Conservation (phyloP, 2,888 invertebrate species). For the Ctena decussata region DNA sequence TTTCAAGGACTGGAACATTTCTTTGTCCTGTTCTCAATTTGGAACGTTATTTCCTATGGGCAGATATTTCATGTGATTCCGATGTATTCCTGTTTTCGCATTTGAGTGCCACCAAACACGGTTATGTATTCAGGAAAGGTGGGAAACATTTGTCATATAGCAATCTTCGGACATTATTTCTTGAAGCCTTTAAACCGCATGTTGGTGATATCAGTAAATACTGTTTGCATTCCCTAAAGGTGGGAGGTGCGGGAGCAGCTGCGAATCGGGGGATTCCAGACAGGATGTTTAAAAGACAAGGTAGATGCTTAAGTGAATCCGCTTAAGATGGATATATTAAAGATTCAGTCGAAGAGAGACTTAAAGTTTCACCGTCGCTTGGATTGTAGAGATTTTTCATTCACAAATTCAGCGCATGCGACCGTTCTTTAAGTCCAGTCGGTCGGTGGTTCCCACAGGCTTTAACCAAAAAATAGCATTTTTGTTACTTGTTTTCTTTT, state of each 20-base stretch:
- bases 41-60: constrained; percentile 25
- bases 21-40: constrained; percentile 41
- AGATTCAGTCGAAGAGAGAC: constrained; percentile 23
- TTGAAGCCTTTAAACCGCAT: constrained; percentile 30
- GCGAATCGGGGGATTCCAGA: constrained; percentile 45
- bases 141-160: constrained; percentile 32
- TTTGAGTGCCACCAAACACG: constrained; percentile 6
- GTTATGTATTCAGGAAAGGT: constrained; percentile 11
- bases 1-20: constrained; percentile 28
- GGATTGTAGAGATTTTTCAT: constrained; percentile 16
- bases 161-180: constrained; percentile 19
- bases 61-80: constrained; percentile 12
- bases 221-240: constrained; percentile 37
- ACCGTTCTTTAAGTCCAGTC: background rate
- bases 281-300: constrained; percentile 46
- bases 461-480: background rate
- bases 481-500: background rate
- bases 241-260: constrained; percentile 36
- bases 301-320: constrained; percentile 46
- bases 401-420: no score
- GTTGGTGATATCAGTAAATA: constrained; percentile 26
- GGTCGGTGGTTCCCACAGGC: constrained; percentile 2
- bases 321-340: constrained; percentile 53
- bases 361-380: constrained; percentile 21
- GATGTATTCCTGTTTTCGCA: constrained; percentile 19